phyloP scores from a whole-genome alignment of 2,888 invertebrate species.

The Nysson spinosus region DNA sequence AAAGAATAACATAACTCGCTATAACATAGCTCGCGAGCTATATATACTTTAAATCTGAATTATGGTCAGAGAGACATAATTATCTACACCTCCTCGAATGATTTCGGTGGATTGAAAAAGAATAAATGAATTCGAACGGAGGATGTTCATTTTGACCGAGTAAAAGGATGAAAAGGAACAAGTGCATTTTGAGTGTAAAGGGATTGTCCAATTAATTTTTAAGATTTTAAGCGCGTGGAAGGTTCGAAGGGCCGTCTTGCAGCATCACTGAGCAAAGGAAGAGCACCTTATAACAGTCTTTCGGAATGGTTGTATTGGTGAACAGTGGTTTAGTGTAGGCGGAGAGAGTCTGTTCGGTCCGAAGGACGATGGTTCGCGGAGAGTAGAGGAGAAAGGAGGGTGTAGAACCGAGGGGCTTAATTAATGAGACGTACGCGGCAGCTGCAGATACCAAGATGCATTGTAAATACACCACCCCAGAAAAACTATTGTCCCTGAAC shows the following conservation, averaged over 20 bases:
- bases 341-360: slow-evolving; percentile 45
- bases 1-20: no score
- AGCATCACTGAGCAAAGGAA: slow-evolving; percentile 40
- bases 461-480: slow-evolving; percentile 69
- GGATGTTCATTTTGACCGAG: slow-evolving; percentile 28
- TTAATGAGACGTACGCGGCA: slow-evolving; percentile 76
- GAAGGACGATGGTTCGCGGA: slow-evolving; percentile 4
- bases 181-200: slow-evolving; percentile 32
- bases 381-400: slow-evolving; percentile 12
- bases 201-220: slow-evolving; percentile 50
- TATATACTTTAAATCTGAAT: no score
- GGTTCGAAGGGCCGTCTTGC: slow-evolving; percentile 43
- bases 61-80: no score
- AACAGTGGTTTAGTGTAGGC: slow-evolving; percentile 51
- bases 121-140: no score
- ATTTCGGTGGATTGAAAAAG: no score
- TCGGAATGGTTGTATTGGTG: slow-evolving; percentile 41
- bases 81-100: no score
- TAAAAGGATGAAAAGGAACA: no score
- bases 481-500: slow-evolving; percentile 74
- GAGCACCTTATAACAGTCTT: slow-evolving; percentile 23
- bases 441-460: slow-evolving; percentile 74
- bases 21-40: no score
- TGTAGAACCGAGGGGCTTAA: slow-evolving; percentile 62
- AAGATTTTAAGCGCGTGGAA: slow-evolving; percentile 19